phyloP scores from a whole-genome alignment of 2,797 vertebrate genomes.

The Dendrocincla tyrannina region DNA sequence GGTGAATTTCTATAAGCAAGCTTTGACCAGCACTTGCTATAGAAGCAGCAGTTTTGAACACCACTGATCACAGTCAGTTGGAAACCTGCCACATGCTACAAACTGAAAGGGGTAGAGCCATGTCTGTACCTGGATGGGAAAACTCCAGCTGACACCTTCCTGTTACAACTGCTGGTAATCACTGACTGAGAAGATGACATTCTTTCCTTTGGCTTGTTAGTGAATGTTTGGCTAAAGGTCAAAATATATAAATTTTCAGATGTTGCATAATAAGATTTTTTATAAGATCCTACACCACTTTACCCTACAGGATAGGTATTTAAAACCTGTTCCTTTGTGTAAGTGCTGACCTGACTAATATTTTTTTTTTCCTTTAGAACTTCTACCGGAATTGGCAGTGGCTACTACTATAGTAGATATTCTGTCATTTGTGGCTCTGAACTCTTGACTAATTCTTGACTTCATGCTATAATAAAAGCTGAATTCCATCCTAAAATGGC shows the following conservation, averaged over 20 bases:
- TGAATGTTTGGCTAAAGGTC: background rate
- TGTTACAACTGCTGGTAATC: background rate
- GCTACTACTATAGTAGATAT: background rate
- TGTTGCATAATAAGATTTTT: background rate
- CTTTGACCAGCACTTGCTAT: background rate
- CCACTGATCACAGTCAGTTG: rapidly evolving
- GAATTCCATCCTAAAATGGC: background rate
- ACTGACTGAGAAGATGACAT: background rate
- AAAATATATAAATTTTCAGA: background rate
- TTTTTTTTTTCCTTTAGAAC: background rate
- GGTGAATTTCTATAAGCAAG: background rate
- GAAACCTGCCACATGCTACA: background rate
- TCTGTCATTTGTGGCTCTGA: background rate
- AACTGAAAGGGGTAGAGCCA: background rate
- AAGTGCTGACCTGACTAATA: background rate
- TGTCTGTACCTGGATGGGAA: background rate
- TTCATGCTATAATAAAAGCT: background rate
- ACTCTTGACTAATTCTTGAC: background rate
- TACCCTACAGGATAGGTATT: background rate
- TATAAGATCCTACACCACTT: background rate
- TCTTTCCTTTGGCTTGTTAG: background rate
- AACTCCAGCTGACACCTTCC: background rate
- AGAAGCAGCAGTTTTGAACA: background rate
- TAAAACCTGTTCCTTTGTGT: background rate
- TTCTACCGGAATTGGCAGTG: background rate